Conservation (phyloP, 2,888 invertebrate genomes). For the Hirtodrosophila confusa region DNA sequence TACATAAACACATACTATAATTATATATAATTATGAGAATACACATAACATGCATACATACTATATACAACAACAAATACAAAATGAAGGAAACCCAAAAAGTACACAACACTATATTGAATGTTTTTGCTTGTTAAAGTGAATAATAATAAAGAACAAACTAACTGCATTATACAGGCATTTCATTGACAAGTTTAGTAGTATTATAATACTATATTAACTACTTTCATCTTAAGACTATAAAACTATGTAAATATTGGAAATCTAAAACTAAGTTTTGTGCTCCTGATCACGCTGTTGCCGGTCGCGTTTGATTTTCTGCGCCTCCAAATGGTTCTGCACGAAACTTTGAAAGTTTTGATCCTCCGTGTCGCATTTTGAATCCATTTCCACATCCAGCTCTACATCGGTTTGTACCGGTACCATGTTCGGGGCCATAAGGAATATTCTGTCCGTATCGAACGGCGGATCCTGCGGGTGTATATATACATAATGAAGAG, state of each 20-base stretch:
- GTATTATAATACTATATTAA: not conserved
- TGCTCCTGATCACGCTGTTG: conserved; percentile 32
- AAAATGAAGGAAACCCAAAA: conserved; percentile 15
- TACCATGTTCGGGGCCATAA: conserved; percentile 25
- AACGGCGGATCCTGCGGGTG: conserved; percentile 13
- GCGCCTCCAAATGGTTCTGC: conserved; percentile 66
- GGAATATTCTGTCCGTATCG: conserved; percentile 19
- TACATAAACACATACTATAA: conserved; percentile 25
- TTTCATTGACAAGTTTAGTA: not conserved
- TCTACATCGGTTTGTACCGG: conserved; percentile 11
- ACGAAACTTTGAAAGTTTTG: conserved; percentile 82
- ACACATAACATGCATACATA: conserved; percentile 24
- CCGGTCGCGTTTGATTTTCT: conserved; percentile 68
- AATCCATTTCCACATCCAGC: conserved; percentile 65
- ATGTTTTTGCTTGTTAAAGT: conserved; percentile 81
- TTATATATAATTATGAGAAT: conserved; percentile 17
- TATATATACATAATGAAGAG: not conserved
- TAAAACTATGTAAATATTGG: conserved; percentile 1
- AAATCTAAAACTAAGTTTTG: conserved; percentile 6
- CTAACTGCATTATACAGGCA: conserved; percentile 16
- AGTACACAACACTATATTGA: conserved; percentile 73
- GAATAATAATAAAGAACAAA: conserved; percentile 67
- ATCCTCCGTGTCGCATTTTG: conserved; percentile 80
- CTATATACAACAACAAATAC: conserved; percentile 27
- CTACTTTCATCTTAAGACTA: not conserved